Evolutionary conservation across 2,113 vertebrate genomes (phyloP), one percentile per base, ranked within the genome.

Genomic region (Rutilus rutilus): DNA sequence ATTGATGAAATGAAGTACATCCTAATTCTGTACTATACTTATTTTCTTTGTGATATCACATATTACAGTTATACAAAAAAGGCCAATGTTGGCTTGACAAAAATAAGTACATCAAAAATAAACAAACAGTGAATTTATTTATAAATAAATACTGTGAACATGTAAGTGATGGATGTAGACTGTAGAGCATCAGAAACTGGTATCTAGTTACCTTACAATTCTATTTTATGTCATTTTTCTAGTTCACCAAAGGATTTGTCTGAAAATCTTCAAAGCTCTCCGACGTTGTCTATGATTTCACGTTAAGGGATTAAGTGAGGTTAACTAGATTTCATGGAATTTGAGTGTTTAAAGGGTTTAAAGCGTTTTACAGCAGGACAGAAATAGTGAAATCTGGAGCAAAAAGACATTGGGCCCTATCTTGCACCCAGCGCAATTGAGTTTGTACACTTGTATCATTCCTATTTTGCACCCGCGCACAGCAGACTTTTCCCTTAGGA

Each of bases 201-300:
- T 19, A 19, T 36, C 14, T 17, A 67, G 30, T 19, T 3, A 6
- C 65, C 33, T 17, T 67, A 36, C 30, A 67, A 67, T 21, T 15
- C 30, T 19, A 69, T 45, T 69, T 78, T 12, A 71, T 71, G 47
- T 42, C 2, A 57, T 73, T 74, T 85, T 81, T 87, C 77, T 76
- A 85, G 83, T 81, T 76, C 69, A 85, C 14, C 5, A 69, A 81
- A 76, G 75, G 82, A 84, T 89, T 86, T 85, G 77, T 77, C 25
- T 74, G 82, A 82, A 69, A 84, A 75, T 86, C 82, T 85, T 64
- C 25, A 81, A 67, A 83, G 86, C 82, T 59, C 39, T 85, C 25
- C 62, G 6, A 57, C 57, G 30, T 50, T 69, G 80, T 80, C 33
- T 17, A 30, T 50, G 82, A 36, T 67, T 76, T 84, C 73, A 62